A percentile compares a stretch with the other conserved stretches of the same genome.
Conservation (phyloP, 2,113 vertebrate genomes). For the Acanthochromis polyacanthus region DNA sequence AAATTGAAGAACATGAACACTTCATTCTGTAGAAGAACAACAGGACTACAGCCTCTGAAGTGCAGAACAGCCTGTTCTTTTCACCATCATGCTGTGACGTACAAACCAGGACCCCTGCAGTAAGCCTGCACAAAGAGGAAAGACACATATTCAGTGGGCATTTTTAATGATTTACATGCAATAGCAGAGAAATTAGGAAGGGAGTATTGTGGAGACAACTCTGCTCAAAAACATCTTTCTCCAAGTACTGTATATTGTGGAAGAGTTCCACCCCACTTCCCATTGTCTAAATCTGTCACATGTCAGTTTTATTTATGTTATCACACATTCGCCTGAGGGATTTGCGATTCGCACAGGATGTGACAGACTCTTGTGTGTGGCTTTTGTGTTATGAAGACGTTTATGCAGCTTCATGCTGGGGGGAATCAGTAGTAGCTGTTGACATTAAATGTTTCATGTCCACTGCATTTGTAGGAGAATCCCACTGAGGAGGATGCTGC, state of each 20-base stretch:
- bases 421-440: constrained; percentile 13
- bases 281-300: background rate
- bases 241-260: background rate
- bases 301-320: background rate
- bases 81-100: constrained; percentile 22
- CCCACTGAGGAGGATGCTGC: constrained; percentile 98
- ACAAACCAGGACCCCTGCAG: constrained; percentile 40
- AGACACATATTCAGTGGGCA: background rate
- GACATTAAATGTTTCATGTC: constrained; percentile 28
- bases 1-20: background rate
- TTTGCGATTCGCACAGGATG: background rate
- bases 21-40: constrained; percentile 2
- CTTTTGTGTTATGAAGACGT: constrained; percentile 1
- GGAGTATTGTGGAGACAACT: background rate
- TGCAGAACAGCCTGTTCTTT: constrained; percentile 40
- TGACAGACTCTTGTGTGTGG: background rate
- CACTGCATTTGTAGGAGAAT: constrained; percentile 88
- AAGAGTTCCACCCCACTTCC: background rate
- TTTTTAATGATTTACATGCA: constrained; percentile 17
- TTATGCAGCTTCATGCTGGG: background rate
- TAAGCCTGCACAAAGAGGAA: constrained; percentile 3
- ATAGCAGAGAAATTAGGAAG: background rate
- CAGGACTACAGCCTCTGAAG: background rate
- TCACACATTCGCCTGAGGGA: constrained; percentile 5
- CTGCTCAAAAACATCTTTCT: background rate